Evolutionary conservation across 2,113 vertebrate species (phyloP).

Genomic region (Benitochromis conjunctus): DNA sequence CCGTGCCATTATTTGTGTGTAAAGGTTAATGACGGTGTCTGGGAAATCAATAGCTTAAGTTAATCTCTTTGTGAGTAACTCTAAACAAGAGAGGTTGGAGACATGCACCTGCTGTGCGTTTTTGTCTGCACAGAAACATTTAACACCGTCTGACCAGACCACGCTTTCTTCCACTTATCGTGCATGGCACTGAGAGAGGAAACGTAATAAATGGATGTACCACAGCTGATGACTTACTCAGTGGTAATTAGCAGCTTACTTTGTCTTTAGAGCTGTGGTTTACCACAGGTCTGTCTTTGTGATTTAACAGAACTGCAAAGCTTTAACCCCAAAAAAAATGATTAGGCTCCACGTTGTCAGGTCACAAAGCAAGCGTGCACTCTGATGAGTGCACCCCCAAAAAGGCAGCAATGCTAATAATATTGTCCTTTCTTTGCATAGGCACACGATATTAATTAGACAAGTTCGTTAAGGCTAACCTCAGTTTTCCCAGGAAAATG

Average conservation of each 20-base stretch:
- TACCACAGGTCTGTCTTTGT: conserved; percentile 22
- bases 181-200: background rate
- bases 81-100: conserved; percentile 3
- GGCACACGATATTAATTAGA: conserved; percentile 71
- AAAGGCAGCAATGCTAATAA: conserved; percentile 61
- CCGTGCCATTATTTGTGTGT: conserved; percentile 38
- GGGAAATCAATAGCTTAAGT: conserved; percentile 39
- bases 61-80: conserved; percentile 20
- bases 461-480: conserved; percentile 62
- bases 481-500: conserved; percentile 63
- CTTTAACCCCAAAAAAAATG: background rate
- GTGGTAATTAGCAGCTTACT: conserved; percentile 19
- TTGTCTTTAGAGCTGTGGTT: conserved; percentile 11
- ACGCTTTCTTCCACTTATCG: background rate
- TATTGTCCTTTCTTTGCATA: conserved; percentile 57
- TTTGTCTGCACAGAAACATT: background rate
- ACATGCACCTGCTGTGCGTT: background rate
- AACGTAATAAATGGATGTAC: conserved; percentile 10
- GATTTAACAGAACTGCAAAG: conserved; percentile 21
- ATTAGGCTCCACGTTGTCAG: conserved; percentile 34
- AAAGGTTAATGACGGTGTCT: conserved; percentile 48
- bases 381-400: conserved; percentile 15
- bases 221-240: conserved; percentile 39
- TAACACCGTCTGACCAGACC: background rate
- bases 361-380: conserved; percentile 38